Evolutionary conservation across 2,113 vertebrate species (phyloP), one percentile per base, ranked within the genome.

Genomic region (Passer montanus): DNA sequence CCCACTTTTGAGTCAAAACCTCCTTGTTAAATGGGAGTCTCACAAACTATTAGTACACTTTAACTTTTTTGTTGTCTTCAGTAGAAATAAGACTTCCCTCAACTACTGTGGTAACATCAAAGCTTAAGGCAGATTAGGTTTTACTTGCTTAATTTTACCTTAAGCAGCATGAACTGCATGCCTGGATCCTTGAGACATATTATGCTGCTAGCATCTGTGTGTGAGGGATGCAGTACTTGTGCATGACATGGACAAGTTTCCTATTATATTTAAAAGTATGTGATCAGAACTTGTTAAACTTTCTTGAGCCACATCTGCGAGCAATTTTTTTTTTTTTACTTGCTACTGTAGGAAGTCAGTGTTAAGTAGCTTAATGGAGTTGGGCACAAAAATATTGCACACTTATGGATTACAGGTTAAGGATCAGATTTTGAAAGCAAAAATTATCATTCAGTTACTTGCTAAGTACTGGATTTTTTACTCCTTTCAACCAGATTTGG

Each of bases 391-490:
- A 97, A 96, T 96, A 91, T 28, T 93, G 50, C 90, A 85, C 53
- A 50, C 17, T 63, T 79, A 75, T 78, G 84, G 91, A 44, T 72
- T 96, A 53, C 67, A 60, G 67, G 46, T 81, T 93, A 96, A 77
- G 74, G 56, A 88, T 95, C 59, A 81, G 87, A 95, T 97, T 97
- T 96, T 96, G 93, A 84, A 90, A 76, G 64, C 43, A 93, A 96
- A 94, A 90, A 78, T 47, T 77, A 84, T 69, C 33, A 82, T 89
- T 93, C 66, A 6, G 87, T 91, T 60, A 81, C 37, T 87, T 96
- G 67, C 59, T 81, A 91, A 91, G 59, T 92, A 95, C 55, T 90
- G 88, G 80, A 72, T 63, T 82, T 90, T 55, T 88, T 94, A 19
- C 41, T 74, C 7, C 18, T 70, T 96, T 95, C 10, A 10, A 91